Base-by-base conservation (phyloP, 64 coral and sea anemone species). In the Trachythela sp. region DNA sequence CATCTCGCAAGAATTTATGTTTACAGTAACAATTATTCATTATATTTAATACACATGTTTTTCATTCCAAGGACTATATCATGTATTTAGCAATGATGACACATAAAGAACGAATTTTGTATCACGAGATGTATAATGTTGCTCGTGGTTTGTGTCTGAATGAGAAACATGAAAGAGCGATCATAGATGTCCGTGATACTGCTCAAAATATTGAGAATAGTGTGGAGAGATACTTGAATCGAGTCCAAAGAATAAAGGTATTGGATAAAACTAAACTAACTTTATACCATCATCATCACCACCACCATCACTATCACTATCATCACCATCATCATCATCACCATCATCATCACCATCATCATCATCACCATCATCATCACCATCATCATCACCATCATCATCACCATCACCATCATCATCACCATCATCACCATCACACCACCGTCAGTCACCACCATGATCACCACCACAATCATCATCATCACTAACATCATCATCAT, bases 71-170 rank as follows among this genome's bases (percentile, higher is more conserved):
- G 56, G 56, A 64, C 56, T 64, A 64, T 6, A 27, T 27, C 0
- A 64, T n/a, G 26, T 64, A 64, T 64, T 64, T 64, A 64, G 56
- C 56, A 64, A 27, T n/a, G 56, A 64, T 64, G 56, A n/a, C 56
- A 8, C 20, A 1, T 20, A 27, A 64, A 26, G 56, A 64, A 6
- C 15, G 26, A 64, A 64, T 64, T 26, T 26, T 64, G 56, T 64
- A 64, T 27, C 56, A 64, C 5, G 22, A 64, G 26, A 64, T 64
- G 56, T 64, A 64, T 26, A 64, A 64, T 64, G 56, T 64, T 26
- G 56, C 20, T 24, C 56, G 56, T 20, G 56, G 56, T 64, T 64
- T 64, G 56, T 64, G 56, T 64, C 26, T 64, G 8, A 64, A n/a
- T 26, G 26, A n/a, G 20, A 64, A 64, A 64, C 56, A 18, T 27